phyloP scores from a whole-genome alignment of 2,113 vertebrate genomes.

The Lamprotornis superbus region DNA sequence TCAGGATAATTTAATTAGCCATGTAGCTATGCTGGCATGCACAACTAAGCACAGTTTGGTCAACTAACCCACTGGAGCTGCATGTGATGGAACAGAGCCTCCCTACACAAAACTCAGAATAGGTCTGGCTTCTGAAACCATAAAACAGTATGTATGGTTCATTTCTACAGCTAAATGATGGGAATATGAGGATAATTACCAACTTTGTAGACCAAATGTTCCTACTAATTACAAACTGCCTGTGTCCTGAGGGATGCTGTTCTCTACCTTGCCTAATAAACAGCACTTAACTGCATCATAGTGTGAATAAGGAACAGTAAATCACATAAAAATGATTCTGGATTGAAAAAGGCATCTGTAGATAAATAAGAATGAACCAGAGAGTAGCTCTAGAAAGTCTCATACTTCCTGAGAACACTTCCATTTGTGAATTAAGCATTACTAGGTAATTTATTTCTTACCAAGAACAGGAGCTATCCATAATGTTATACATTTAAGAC shows the following conservation, averaged over 20 bases:
- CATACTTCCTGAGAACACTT: neutral
- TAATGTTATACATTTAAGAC: neutral
- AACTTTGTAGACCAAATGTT: neutral
- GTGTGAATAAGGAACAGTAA: neutral
- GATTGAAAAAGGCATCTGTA: neutral
- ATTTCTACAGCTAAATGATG: neutral
- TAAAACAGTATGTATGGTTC: neutral
- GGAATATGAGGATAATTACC: neutral
- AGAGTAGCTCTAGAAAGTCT: neutral
- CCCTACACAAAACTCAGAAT: neutral
- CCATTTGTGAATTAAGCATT: neutral
- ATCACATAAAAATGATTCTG: neutral
- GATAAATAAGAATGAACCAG: neutral
- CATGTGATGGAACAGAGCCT: neutral
- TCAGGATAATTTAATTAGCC: neutral
- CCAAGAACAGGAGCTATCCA: neutral
- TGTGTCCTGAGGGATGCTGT: neutral
- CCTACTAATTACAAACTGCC: neutral
- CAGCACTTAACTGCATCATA: neutral
- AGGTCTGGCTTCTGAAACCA: neutral
- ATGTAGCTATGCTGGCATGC: neutral
- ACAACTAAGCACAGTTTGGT: neutral
- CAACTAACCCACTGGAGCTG: neutral
- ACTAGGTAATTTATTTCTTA: neutral
- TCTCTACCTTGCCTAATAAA: neutral